phyloP scores from a whole-genome alignment of 1,140 invertebrate species.

The Sycophaga agraensis region DNA sequence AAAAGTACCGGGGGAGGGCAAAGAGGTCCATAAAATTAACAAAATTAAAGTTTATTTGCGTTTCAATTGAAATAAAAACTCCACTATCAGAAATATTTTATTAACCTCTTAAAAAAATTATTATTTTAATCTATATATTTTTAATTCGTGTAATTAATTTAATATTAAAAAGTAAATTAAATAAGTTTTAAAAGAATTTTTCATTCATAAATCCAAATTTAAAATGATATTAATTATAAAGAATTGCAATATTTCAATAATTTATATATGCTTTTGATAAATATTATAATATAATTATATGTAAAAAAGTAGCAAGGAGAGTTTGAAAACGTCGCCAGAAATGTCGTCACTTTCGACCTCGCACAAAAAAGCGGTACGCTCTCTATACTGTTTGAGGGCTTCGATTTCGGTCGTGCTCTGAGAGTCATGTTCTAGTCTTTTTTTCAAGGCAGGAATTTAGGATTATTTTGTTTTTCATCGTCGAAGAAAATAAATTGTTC shows the following conservation, averaged over 20 bases:
- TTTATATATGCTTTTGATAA: background rate
- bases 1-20: constrained; percentile 9
- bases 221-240: no score
- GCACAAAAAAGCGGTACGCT: constrained; percentile 4
- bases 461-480: background rate
- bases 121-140: no score
- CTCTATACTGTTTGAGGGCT: constrained; percentile 30
- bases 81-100: no score
- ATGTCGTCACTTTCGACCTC: background rate
- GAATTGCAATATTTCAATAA: background rate
- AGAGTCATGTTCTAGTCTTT: constrained; percentile 20
- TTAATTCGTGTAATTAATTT: no score
- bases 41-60: background rate
- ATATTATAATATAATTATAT: no score
- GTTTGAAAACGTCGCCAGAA: background rate
- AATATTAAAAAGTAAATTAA: background rate
- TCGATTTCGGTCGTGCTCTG: constrained; percentile 26
- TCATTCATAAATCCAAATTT: no score
- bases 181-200: no score
- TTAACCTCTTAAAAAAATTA: no score
- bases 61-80: no score
- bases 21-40: constrained; percentile 3
- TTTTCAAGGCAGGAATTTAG: constrained; percentile 12
- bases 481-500: constrained; percentile 1
- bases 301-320: background rate